These are phyloP conservation scores for Axea sp. DNA, from an alignment of 2,888 invertebrate genomes.

Conservation along the genomic window DNA sequence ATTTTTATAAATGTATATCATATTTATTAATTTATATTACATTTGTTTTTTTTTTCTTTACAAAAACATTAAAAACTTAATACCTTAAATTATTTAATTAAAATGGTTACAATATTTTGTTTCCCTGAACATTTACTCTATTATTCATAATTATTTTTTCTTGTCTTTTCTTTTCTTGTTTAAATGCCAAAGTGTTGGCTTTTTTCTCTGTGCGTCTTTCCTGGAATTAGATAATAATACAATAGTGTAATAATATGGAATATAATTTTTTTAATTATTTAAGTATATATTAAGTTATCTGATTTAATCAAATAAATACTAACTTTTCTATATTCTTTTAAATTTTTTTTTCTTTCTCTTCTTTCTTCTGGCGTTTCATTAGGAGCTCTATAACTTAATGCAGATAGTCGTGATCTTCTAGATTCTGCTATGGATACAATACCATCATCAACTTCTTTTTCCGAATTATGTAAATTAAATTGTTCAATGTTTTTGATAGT, in stretches of 20 bases:
- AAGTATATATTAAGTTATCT: neutral
- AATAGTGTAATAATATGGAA: conserved; percentile 55
- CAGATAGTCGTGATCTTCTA: conserved; percentile 85
- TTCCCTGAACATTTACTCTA: conserved; percentile 86
- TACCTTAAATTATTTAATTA: no score
- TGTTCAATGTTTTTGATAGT: conserved; percentile 86
- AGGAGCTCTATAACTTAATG: conserved; percentile 86
- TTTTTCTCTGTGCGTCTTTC: conserved; percentile 91
- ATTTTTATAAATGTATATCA: no score
- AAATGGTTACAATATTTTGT: conserved; percentile 81
- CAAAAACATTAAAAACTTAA: no score
- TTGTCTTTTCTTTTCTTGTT: conserved; percentile 90
- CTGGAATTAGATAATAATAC: conserved; percentile 66
- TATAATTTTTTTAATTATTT: neutral
- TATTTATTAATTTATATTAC: no score
- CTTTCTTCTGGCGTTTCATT: conserved; percentile 89
- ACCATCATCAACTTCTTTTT: conserved; percentile 76
- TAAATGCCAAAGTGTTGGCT: conserved; percentile 89
- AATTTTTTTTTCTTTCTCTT: conserved; percentile 86
- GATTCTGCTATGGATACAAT: conserved; percentile 83
- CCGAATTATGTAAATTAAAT: conserved; percentile 81
- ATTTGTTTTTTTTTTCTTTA: no score
- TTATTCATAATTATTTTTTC: conserved; percentile 89
- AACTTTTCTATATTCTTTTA: conserved; percentile 87
- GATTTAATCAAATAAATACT: neutral